phyloP scores from a whole-genome alignment of 2,888 invertebrate species.

The Eudemis profundana region DNA sequence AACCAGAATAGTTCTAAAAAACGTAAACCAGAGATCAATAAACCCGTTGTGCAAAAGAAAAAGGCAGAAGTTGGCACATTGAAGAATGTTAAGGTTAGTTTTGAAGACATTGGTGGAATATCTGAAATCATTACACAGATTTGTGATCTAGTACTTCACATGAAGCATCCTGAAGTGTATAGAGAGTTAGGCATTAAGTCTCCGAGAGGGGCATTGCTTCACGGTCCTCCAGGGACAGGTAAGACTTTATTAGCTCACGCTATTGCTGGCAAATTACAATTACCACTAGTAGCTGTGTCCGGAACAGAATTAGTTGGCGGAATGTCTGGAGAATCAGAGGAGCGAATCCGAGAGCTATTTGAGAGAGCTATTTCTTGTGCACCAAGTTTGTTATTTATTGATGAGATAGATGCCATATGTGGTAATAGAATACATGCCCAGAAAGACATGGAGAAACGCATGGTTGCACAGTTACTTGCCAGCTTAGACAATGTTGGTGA shows the following conservation, averaged over 20 bases:
- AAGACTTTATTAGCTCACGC: conserved; percentile 93
- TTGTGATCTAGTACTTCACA: conserved; percentile 91
- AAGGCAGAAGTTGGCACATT: conserved; percentile 68
- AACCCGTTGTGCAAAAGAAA: conserved; percentile 64
- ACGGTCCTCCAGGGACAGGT: conserved; percentile 98
- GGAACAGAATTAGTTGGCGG: conserved; percentile 97
- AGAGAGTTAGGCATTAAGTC: conserved; percentile 92
- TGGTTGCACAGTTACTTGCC: conserved; percentile 96
- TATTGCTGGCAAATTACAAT: conserved; percentile 93
- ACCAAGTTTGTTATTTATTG: conserved; percentile 96
- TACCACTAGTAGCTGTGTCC: conserved; percentile 94
- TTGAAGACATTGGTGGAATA: conserved; percentile 93
- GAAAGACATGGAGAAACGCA: conserved; percentile 97
- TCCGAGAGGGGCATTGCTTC: conserved; percentile 95
- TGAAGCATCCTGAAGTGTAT: conserved; percentile 96
- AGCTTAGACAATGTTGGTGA: conserved; percentile 92
- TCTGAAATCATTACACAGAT: conserved; percentile 89
- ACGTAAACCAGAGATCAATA: conserved; percentile 68
- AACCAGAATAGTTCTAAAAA: conserved; percentile 67
- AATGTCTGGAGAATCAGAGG: conserved; percentile 98
- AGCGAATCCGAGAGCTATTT: conserved; percentile 95
- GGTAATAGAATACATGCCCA: conserved; percentile 95
- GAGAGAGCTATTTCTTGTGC: conserved; percentile 90
- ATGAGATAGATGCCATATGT: conserved; percentile 98
- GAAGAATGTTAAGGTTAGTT: conserved; percentile 82